Base-by-base conservation (phyloP, 37 sponge, comb jelly and placozoan species). In the Crambe crambe region DNA sequence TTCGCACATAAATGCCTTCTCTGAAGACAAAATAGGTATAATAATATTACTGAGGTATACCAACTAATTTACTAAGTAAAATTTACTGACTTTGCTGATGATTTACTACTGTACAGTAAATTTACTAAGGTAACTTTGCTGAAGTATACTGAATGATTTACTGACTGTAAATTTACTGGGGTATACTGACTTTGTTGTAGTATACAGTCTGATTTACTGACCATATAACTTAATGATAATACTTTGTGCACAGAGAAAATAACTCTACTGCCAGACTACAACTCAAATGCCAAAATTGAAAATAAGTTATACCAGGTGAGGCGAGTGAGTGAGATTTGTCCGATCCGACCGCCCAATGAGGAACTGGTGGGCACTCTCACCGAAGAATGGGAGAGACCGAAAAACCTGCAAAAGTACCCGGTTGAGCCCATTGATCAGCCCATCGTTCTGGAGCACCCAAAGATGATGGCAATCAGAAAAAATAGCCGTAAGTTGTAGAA, bases 231-330 rank as follows among this genome's bases (percentile, higher is more conserved):
- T n/a, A n/a, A n/a, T n/a, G n/a, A n/a, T n/a, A n/a, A n/a, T n/a
- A n/a, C n/a, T n/a, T n/a, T n/a, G n/a, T n/a, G n/a, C 39, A 0
- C 79, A 86, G 87, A 86, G 35, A 74, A 37, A 21, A 56, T 86
- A 36, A 20, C 41, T 9, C 56, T 42, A 8, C 60, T 58, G 1
- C 76, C 87, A 20, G 75, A 80, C 27, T 86, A 80, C 81, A 64
- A 86, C 42, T 44, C 75, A 1, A 60, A 80, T 51, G 80, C 87
- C 26, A 29, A 22, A 35, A 31, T 69, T 37, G 56, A 56, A 36
- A 39, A 29, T 40, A 42, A 27, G 9, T 4, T 30, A 26, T 37
- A 37, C 1, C 8, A 31, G 23, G 40, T 57, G 40, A 38, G 51
- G 31, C 44, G 34, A 22, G 6, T 44, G 66, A 34, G 44, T 44